Evolutionary conservation across 2,888 invertebrate genomes (phyloP).

Genomic region (Mythimna ferrago): DNA sequence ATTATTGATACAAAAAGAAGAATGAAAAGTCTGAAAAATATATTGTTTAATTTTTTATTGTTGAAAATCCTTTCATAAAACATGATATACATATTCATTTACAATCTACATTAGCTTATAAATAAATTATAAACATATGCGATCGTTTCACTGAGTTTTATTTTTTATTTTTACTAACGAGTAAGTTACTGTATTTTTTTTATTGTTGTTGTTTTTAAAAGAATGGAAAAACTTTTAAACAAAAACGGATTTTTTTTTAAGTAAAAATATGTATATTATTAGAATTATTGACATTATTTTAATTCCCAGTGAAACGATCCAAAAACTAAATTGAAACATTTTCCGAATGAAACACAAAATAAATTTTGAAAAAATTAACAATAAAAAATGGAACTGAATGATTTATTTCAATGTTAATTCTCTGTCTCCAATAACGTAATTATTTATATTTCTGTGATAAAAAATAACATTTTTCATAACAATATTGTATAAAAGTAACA

Average conservation of each 20-base stretch:
- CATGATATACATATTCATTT: conserved; percentile 61
- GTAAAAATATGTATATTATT: not conserved
- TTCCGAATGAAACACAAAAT: conserved; percentile 35
- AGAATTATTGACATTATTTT: not conserved
- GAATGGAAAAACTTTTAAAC: too few species aligned
- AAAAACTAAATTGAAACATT: conserved; percentile 40
- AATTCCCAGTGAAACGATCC: conserved; percentile 46
- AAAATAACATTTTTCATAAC: conserved; percentile 58
- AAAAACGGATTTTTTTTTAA: too few species aligned
- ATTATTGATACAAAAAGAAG: too few species aligned
- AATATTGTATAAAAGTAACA: conserved; percentile 62
- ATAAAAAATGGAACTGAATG: conserved; percentile 9
- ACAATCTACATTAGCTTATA: conserved; percentile 63
- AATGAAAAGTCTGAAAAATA: too few species aligned
- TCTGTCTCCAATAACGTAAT: conserved; percentile 22
- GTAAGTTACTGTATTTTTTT: not conserved
- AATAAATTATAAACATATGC: conserved; percentile 60
- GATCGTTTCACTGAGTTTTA: conserved; percentile 23
- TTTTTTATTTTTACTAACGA: not conserved
- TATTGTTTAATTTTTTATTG: conserved; percentile 59
- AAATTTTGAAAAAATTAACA: conserved; percentile 49
- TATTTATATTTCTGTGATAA: conserved; percentile 48
- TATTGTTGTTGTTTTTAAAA: not conserved
- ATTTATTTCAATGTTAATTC: conserved; percentile 5
- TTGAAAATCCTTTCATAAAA: conserved; percentile 61